Conservation (phyloP, 2,888 invertebrate species). For the Dendrolimus pini region DNA sequence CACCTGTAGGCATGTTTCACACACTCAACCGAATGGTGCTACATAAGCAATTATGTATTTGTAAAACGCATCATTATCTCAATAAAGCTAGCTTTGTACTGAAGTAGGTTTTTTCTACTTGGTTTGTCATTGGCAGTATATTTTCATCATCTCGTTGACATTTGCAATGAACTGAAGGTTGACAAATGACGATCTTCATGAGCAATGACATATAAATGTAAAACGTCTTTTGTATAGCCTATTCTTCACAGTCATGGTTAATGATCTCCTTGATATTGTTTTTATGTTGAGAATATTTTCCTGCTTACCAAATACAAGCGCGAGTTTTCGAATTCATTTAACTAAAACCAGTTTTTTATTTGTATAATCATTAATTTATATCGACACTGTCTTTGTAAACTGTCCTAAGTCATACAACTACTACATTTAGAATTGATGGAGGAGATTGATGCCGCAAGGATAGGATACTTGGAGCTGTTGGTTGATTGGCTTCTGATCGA, state of each 20-base stretch:
- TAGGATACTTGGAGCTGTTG: too few species aligned
- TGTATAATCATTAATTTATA: too few species aligned
- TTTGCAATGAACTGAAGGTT: constrained; percentile 27
- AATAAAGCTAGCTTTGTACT: neutral
- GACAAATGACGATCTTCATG: constrained; percentile 23
- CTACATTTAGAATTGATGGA: too few species aligned
- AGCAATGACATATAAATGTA: constrained; percentile 18
- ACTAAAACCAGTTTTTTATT: too few species aligned
- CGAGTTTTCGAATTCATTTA: too few species aligned
- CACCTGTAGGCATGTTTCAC: neutral
- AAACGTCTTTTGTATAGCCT: constrained; percentile 14
- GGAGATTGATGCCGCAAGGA: too few species aligned
- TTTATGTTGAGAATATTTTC: constrained; percentile 10
- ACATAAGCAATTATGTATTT: neutral
- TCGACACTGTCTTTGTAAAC: too few species aligned
- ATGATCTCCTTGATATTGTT: constrained; percentile 23
- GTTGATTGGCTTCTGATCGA: too few species aligned
- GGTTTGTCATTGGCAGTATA: neutral
- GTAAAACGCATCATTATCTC: neutral
- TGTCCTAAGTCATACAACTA: too few species aligned
- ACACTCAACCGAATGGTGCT: neutral
- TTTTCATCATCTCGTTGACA: constrained; percentile 17
- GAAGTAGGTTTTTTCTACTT: neutral
- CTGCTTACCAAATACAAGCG: too few species aligned
- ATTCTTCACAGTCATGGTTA: constrained; percentile 18